phyloP scores from a whole-genome alignment of 2,888 invertebrate genomes.

The Drosophila putrida region DNA sequence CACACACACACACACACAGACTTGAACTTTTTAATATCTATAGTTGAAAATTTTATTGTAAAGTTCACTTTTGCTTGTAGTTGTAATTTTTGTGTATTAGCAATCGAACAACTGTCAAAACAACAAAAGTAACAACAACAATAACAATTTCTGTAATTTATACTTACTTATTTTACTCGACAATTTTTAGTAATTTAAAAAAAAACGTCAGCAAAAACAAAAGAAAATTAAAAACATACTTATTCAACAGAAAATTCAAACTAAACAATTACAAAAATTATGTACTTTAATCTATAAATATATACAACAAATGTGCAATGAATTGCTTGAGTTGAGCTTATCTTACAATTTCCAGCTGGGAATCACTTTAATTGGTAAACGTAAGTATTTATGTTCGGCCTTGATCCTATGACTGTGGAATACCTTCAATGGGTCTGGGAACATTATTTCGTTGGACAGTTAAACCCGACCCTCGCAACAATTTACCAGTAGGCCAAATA shows the following conservation, averaged over 20 bases:
- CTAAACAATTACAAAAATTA: conserved; percentile 51
- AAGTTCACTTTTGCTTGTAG: conserved; percentile 62
- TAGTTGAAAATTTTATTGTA: conserved; percentile 65
- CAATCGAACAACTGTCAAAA: conserved; percentile 23
- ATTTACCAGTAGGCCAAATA: background rate
- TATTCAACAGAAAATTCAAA: conserved; percentile 59
- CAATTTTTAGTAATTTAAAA: conserved; percentile 59
- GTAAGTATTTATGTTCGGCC: conserved; percentile 9
- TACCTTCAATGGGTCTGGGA: too few relatives aligned
- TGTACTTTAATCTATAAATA: conserved; percentile 73
- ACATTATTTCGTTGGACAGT: background rate
- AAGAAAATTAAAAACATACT: conserved; percentile 38
- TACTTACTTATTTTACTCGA: conserved; percentile 70
- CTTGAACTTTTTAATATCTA: conserved; percentile 48
- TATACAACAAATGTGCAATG: conserved; percentile 46
- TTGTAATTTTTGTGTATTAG: conserved; percentile 51
- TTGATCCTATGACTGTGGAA: background rate
- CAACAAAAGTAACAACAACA: conserved; percentile 34
- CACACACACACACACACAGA: conserved; percentile 20
- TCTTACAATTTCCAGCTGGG: background rate
- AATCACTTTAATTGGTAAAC: background rate
- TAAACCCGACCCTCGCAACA: background rate
- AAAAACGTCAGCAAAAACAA: conserved; percentile 50
- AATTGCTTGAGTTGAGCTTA: conserved; percentile 31
- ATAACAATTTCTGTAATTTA: conserved; percentile 69